phyloP scores from a whole-genome alignment of 2,797 vertebrate genomes.

The Muscicapa comitata region DNA sequence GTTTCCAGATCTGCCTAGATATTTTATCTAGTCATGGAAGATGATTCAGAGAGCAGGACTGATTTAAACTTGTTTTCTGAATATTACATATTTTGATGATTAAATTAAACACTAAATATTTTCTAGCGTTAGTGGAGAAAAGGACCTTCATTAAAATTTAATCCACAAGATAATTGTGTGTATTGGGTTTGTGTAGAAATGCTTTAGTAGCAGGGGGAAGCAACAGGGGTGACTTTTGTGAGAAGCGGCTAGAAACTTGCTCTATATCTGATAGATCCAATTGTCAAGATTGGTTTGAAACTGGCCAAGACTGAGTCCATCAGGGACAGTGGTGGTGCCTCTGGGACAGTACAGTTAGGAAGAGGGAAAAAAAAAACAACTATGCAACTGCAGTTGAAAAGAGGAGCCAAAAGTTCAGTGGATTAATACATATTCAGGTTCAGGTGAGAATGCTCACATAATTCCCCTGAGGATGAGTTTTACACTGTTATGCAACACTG shows the following conservation, averaged over 20 bases:
- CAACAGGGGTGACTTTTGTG: background rate
- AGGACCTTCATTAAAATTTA: background rate
- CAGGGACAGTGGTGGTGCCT: background rate
- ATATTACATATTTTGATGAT: background rate
- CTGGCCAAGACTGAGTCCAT: background rate
- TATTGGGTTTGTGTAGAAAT: background rate
- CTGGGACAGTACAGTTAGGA: background rate
- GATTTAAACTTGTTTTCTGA: background rate
- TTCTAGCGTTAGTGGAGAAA: background rate
- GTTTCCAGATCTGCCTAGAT: background rate
- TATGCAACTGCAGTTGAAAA: background rate
- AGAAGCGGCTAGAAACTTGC: background rate
- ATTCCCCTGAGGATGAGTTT: background rate
- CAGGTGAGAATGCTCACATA: accelerated
- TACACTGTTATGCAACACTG: background rate
- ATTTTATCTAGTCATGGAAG: background rate
- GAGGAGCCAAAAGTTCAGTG: background rate
- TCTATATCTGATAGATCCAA: background rate
- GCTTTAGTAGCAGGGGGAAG: background rate
- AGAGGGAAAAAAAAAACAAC: background rate
- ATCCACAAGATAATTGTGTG: background rate
- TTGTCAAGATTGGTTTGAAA: background rate
- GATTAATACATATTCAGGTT: background rate
- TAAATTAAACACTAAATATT: background rate
- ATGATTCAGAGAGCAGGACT: background rate